Percentiles rank a stretch among this genome's conserved stretches.
phyloP scores from a whole-genome alignment of 1,140 invertebrate species.

The Episyrphus balteatus region DNA sequence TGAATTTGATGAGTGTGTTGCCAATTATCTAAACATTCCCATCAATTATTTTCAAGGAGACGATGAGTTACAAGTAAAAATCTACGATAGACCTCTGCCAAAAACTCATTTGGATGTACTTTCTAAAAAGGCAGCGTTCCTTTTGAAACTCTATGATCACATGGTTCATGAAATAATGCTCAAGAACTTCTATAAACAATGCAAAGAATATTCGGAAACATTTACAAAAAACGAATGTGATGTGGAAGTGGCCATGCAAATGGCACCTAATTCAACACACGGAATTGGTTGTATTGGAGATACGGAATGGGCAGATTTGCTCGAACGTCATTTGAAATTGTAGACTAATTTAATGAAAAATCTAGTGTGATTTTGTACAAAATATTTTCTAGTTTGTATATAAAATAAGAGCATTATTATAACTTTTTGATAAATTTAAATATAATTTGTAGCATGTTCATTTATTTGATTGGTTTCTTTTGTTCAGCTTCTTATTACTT shows the following conservation, averaged over 20 bases:
- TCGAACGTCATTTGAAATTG: too few species aligned
- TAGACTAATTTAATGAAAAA: too few species aligned
- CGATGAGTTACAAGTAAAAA: neutral
- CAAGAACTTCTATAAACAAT: slow-evolving; percentile 6
- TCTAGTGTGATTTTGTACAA: too few species aligned
- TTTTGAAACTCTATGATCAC: slow-evolving; percentile 8
- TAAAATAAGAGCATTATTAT: too few species aligned
- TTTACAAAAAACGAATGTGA: slow-evolving; percentile 5
- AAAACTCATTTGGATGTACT: neutral
- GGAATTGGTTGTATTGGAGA: too few species aligned
- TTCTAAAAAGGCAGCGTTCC: slow-evolving; percentile 6
- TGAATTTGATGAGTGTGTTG: slow-evolving; percentile 1
- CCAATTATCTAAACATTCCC: neutral
- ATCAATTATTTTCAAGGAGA: slow-evolving; percentile 4
- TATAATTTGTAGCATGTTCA: too few species aligned
- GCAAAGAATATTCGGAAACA: slow-evolving; percentile 4
- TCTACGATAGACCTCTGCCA: neutral
- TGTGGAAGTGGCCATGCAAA: slow-evolving; percentile 1
- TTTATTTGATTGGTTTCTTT: too few species aligned
- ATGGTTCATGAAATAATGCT: slow-evolving; percentile 8
- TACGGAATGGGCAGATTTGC: too few species aligned
- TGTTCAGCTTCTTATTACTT: too few species aligned
- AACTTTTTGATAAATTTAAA: too few species aligned
- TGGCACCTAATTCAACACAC: neutral
- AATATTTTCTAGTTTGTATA: too few species aligned